Evolutionary conservation across 2,113 vertebrate species (phyloP).

Genomic region (Gobius niger): DNA sequence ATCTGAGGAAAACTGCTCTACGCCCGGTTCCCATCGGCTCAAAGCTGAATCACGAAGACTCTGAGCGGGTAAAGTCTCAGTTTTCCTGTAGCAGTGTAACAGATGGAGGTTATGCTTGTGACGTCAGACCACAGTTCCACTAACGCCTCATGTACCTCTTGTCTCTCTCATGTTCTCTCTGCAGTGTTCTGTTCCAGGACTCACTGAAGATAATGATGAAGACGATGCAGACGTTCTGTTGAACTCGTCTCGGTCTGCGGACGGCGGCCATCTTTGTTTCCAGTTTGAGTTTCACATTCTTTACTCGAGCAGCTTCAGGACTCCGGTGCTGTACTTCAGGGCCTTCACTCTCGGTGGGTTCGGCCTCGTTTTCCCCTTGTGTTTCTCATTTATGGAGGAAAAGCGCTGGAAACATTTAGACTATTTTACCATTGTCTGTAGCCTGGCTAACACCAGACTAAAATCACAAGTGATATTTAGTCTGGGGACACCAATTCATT

Average conservation of each 20-base stretch:
- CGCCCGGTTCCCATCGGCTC: conserved; percentile 33
- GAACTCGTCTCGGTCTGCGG: not conserved
- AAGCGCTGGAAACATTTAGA: no score
- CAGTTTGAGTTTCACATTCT: conserved; percentile 90
- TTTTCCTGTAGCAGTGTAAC: no score
- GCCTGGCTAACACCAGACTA: no score
- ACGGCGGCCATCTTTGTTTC: conserved; percentile 62
- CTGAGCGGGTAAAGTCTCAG: not conserved
- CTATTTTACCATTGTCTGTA: no score
- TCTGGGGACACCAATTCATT: no score
- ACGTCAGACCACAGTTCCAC: no score
- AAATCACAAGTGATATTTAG: no score
- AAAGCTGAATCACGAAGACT: not conserved
- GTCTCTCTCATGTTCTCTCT: not conserved
- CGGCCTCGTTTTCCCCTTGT: not conserved
- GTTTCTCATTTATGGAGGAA: no score
- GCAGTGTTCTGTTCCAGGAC: not conserved
- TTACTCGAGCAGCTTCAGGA: conserved; percentile 88
- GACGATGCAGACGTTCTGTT: conserved; percentile 26
- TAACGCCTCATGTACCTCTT: no score
- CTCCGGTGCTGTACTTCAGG: conserved; percentile 91
- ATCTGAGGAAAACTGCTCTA: conserved; percentile 71
- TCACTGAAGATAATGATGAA: conserved; percentile 30
- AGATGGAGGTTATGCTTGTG: no score
- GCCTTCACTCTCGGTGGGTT: conserved; percentile 83